phyloP scores from a whole-genome alignment of 1,140 invertebrate species.

The Vollenhovia emeryi region DNA sequence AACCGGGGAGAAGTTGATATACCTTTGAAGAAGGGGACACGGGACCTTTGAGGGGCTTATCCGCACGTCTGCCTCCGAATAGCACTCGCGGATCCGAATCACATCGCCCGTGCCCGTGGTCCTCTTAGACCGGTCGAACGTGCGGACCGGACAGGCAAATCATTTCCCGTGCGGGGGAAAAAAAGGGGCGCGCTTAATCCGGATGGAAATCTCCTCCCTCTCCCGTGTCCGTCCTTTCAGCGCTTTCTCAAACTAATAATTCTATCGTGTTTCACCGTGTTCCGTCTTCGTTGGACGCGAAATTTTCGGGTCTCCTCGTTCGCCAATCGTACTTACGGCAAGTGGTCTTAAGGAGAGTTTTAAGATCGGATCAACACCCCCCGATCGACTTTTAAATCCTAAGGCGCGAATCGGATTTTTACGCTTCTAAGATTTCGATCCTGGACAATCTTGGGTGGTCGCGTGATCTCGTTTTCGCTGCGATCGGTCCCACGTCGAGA shows the following conservation, averaged over 20 bases:
- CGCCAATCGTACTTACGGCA: background rate
- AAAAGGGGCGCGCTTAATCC: slow-evolving; percentile 54
- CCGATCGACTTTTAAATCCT: background rate
- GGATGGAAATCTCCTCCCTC: background rate
- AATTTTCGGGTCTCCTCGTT: background rate
- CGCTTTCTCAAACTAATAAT: slow-evolving; percentile 50
- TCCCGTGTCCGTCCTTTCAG: background rate
- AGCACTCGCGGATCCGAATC: slow-evolving; percentile 59
- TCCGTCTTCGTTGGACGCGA: background rate
- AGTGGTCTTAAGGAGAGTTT: background rate
- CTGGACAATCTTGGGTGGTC: background rate
- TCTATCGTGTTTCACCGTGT: slow-evolving; percentile 7
- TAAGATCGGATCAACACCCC: background rate
- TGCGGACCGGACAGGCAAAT: slow-evolving; percentile 33
- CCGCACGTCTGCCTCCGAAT: slow-evolving; percentile 66
- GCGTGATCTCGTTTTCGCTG: background rate
- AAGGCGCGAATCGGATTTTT: background rate
- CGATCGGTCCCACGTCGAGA: background rate
- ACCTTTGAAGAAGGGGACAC: slow-evolving; percentile 60
- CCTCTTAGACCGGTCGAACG: slow-evolving; percentile 52
- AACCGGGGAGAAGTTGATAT: slow-evolving; percentile 57
- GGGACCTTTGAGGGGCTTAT: slow-evolving; percentile 69
- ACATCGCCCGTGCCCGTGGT: slow-evolving; percentile 50
- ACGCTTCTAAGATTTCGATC: background rate
- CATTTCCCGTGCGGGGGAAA: slow-evolving; percentile 37